Evolutionary conservation across 2,797 vertebrate species (phyloP).

Genomic region (Gouania willdenowi): DNA sequence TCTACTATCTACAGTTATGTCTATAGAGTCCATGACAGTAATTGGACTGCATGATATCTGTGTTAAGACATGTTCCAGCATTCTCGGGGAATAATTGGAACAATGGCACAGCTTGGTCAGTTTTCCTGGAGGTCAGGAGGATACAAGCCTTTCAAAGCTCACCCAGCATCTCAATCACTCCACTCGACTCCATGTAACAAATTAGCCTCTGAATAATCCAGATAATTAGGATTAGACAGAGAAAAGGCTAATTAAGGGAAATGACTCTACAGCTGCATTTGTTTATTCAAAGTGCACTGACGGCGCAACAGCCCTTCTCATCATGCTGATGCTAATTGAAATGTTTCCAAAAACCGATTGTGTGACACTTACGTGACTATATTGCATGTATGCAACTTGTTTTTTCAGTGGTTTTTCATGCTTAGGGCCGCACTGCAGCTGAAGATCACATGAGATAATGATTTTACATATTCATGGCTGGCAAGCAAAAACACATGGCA

Average conservation of each 20-base stretch:
- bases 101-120: too few species aligned
- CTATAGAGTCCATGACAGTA: too few species aligned
- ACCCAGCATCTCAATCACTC: constrained; percentile 50
- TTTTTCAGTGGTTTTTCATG: constrained; percentile 21
- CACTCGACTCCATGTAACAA: constrained; percentile 39
- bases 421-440: background rate
- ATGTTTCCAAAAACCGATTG: constrained; percentile 35
- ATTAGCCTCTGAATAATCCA: constrained; percentile 63
- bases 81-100: too few species aligned
- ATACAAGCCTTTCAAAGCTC: constrained; percentile 22
- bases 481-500: background rate
- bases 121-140: constrained; percentile 34
- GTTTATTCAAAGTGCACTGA: constrained; percentile 46
- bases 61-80: too few species aligned
- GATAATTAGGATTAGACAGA: constrained; percentile 67
- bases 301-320: constrained; percentile 43
- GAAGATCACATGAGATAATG: constrained; percentile 4
- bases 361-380: constrained; percentile 36
- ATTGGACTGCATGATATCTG: too few species aligned
- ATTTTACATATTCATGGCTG: constrained; percentile 8
- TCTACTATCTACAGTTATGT: too few species aligned
- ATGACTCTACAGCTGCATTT: constrained; percentile 60
- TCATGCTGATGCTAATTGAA: constrained; percentile 43
- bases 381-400: constrained; percentile 15
- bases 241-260: constrained; percentile 68